Percentiles rank a stretch among this genome's conserved stretches.
Conservation (phyloP, 2,113 vertebrate genomes). For the Hippocampus comes region DNA sequence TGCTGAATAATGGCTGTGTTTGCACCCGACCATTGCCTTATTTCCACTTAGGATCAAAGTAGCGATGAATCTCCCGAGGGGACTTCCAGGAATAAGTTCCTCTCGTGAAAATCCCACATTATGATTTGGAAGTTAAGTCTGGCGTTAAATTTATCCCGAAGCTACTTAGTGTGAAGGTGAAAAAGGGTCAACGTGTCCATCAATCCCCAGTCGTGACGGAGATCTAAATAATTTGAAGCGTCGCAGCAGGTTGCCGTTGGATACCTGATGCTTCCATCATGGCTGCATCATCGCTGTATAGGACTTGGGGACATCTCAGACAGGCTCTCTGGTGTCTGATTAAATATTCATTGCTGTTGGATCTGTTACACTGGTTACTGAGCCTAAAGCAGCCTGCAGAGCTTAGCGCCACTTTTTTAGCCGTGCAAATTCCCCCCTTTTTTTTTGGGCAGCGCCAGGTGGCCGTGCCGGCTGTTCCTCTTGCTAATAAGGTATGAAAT, state of each 20-base stretch:
- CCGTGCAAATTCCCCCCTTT: conserved; percentile 40
- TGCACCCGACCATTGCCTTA: conserved; percentile 20
- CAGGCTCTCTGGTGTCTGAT: conserved; percentile 64
- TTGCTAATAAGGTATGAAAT: conserved; percentile 51
- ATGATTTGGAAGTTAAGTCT: conserved; percentile 18
- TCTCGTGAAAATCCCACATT: conserved; percentile 24
- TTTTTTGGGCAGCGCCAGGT: conserved; percentile 20
- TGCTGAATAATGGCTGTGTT: conserved; percentile 42
- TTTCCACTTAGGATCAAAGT: conserved; percentile 44
- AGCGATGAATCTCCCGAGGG: conserved; percentile 4
- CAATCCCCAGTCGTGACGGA: conserved; percentile 21
- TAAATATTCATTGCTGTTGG: conserved; percentile 72
- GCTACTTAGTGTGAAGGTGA: conserved; percentile 9
- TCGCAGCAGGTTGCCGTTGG: conserved; percentile 30
- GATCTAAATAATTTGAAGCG: conserved; percentile 43
- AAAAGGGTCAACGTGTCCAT: conserved; percentile 7
- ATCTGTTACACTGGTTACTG: conserved; percentile 63
- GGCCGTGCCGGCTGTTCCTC: conserved; percentile 27
- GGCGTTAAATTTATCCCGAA: conserved; percentile 20
- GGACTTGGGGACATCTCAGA: conserved; percentile 56
- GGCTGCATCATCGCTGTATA: conserved; percentile 43
- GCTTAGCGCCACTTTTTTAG: conserved; percentile 44
- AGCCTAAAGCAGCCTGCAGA: conserved; percentile 47
- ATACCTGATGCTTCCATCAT: conserved; percentile 58
- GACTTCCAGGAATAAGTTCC: background rate